Evolutionary conservation across 2,888 invertebrate species (phyloP), one percentile per base, ranked within the genome.

Genomic region (Sisyra nigra): DNA sequence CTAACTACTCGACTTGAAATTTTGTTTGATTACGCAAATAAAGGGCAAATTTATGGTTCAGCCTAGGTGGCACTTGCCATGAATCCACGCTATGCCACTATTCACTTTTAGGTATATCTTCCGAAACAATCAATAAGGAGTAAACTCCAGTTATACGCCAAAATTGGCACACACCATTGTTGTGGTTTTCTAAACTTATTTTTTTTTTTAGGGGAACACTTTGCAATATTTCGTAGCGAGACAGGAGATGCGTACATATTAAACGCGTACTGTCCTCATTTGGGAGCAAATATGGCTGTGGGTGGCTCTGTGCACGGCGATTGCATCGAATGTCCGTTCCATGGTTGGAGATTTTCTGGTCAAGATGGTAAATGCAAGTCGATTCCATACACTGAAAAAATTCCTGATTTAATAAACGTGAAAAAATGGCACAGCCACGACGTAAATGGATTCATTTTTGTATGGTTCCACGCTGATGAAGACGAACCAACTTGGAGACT

Each of bases 201-300:
- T 8, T 7, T 1, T 38, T 41, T 49, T 50, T 6, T 53, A 80
- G 80, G 80, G 2, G 67, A 77, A 53, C 74, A 81, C 49, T 68
- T 86, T 24, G 80, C 79, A 31, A 71, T 84, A 1, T 85, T 72
- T 54, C 67, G 86, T 18, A 74, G 75, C 0, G 66, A 72, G 37
- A 67, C 69, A 31, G 79, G 80, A 0, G 51, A 65, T 3, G 76
- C 75, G 0, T 72, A 77, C 43, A 73, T 83, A 1, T 65, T 89
- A 29, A 82, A 91, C 58, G 88, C 91, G 0, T 88, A 87, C 56
- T 92, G 92, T 52, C 89, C 91, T 0, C 92, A 92, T 56, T 64
- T 92, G 50, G 92, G 92, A 0, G 91, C 92, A 0, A 86, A 91
- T 57, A 63, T 92, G 54, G 87, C 75, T 0, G 68, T 81, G 1